A percentile compares a stretch with the other conserved stretches of the same genome.
phyloP scores from a whole-genome alignment of 2,888 invertebrate species.

The Apomyelois bistriatella region DNA sequence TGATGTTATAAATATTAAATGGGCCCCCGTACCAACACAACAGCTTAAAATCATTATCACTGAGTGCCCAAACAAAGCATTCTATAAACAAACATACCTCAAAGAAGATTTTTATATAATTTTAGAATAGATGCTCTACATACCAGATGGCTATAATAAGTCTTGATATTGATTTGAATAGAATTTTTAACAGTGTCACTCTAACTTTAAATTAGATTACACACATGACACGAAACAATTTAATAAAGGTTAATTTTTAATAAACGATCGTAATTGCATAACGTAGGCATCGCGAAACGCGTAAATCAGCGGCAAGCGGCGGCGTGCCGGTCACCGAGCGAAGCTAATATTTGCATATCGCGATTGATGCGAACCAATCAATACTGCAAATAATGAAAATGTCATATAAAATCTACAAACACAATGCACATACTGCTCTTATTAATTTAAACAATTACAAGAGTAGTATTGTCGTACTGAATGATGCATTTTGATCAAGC shows the following conservation, averaged over 20 bases:
- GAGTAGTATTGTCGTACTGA: slow-evolving; percentile 14
- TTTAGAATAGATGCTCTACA: no score
- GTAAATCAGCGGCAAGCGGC: slow-evolving; percentile 50
- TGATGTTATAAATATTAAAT: no score
- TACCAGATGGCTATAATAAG: no score
- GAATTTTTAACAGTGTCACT: no score
- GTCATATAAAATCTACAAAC: slow-evolving; percentile 66
- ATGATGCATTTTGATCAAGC: slow-evolving; percentile 7
- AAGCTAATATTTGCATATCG: slow-evolving; percentile 77
- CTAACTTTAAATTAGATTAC: no score
- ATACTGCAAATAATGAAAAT: slow-evolving; percentile 76
- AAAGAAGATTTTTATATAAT: no score
- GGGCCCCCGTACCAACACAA: no score
- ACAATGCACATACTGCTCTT: slow-evolving; percentile 40
- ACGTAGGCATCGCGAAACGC: slow-evolving; percentile 62
- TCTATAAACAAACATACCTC: no score
- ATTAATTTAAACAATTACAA: slow-evolving; percentile 38
- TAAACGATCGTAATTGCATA: slow-evolving; percentile 73
- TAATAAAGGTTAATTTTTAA: slow-evolving; percentile 62
- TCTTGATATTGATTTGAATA: no score
- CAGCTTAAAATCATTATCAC: no score
- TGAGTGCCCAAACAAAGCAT: no score
- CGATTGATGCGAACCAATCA: slow-evolving; percentile 77
- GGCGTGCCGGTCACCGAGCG: slow-evolving; percentile 54
- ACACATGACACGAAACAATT: no score